Base-by-base conservation (phyloP, 2,113 vertebrate species). In the Phylloscopus whistleri region DNA sequence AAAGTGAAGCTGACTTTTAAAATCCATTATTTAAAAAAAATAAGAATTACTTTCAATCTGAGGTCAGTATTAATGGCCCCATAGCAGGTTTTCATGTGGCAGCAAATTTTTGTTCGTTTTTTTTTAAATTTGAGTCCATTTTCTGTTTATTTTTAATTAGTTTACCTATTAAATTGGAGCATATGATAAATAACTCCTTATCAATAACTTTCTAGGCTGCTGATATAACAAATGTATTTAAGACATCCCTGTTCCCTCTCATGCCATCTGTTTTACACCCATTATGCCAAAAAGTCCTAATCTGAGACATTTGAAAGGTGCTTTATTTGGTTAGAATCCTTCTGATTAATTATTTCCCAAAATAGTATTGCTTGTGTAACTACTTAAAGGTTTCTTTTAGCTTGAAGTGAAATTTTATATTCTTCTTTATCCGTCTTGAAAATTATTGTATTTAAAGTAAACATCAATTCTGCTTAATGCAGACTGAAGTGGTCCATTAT, bases 241-340 rank as follows among this genome's bases (percentile, higher is more conserved):
- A 95, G 70, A 44, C 35, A 87, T 88, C 67, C 35, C 52, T 94
- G 23, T 92, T 93, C 76, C 44, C 23, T 86, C 62, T 89, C 30
- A 8, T 84, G 39, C 64, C 75, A 64, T 95, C 78, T 96, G 68
- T 92, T 97, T 94, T 70, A 73, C n/a, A 76, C 46, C 23, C 53
- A 6, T 89, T 72, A 30, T 69, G 35, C 76, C 76, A 89, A 66
- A 66, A 16, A 60, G n/a, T 70, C 59, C 52, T 68, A 66, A 87
- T 87, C 53, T 1, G 10, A 90, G 75, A 17, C 35, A 49, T 39
- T 75, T 22, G 43, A 46, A 90, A 88, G 39, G 39, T 87, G 49
- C 26, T 72, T 91, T 74, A 53, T 77, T 84, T 52, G 60, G 35
- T 90, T 95, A 80, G 62, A 62, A 43, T 84, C 39, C 52, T 69